These are phyloP conservation scores for Falco columbarius DNA, from an alignment of 2,797 vertebrate species.

Conservation along the genomic window DNA sequence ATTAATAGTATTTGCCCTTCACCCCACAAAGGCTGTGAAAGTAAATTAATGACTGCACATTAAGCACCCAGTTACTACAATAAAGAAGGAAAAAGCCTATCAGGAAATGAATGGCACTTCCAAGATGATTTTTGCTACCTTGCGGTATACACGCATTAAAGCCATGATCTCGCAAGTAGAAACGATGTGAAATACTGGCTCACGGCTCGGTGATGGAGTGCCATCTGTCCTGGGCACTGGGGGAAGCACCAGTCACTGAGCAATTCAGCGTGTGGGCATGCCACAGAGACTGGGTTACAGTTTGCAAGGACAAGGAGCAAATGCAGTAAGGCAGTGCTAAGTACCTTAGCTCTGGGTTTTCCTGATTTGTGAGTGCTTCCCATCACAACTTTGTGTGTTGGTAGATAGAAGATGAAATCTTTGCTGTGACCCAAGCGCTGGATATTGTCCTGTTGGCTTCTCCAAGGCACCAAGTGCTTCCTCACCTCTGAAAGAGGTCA, in stretches of 20 bases:
- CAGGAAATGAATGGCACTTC: neutral
- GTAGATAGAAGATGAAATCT: neutral
- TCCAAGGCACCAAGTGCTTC: neutral
- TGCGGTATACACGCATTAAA: neutral
- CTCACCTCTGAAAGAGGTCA: neutral
- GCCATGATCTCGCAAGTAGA: neutral
- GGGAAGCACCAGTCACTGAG: fast-evolving
- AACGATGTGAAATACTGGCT: neutral
- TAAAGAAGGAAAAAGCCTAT: neutral
- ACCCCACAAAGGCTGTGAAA: neutral
- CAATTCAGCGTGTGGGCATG: fast-evolving
- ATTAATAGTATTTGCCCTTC: neutral
- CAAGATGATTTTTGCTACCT: neutral
- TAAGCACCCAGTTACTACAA: neutral
- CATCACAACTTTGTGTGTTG: fast-evolving
- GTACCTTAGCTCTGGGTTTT: neutral
- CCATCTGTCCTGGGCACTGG: neutral
- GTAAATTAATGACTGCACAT: neutral
- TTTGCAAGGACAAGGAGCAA: neutral
- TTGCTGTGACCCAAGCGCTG: neutral
- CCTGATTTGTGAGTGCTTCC: neutral
- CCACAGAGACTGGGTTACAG: neutral
- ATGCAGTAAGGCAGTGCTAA: neutral
- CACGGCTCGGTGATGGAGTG: neutral
- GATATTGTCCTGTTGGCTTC: too few species aligned